Percentiles rank a stretch among this genome's conserved stretches.
These are phyloP conservation scores for Drosophila helvetica DNA, from an alignment of 2,888 invertebrate species.

Conservation along the genomic window DNA sequence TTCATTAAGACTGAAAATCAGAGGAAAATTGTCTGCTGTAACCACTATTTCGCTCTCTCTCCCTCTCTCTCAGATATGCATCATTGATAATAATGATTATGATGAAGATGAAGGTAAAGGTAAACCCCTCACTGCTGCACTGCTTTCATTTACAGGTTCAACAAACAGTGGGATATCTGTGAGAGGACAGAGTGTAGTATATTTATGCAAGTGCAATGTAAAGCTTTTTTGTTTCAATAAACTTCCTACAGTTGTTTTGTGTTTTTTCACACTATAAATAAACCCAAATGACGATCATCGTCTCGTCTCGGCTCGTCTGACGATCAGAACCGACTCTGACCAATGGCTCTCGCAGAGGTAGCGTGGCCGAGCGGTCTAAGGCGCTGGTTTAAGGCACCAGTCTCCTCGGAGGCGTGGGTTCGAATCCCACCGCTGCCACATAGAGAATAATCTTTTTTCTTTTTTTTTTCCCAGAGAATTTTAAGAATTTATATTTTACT, in stretches of 20 bases:
- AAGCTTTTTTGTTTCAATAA: slow-evolving; percentile 20
- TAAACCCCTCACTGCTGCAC: slow-evolving; percentile 5
- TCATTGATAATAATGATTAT: slow-evolving; percentile 43
- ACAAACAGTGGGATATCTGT: slow-evolving; percentile 7
- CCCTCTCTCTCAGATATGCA: slow-evolving; percentile 39
- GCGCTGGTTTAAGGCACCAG: slow-evolving; percentile 83
- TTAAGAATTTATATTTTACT: background rate
- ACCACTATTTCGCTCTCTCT: background rate
- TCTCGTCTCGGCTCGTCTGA: background rate
- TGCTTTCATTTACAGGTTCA: slow-evolving; percentile 29
- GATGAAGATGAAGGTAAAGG: slow-evolving; percentile 20
- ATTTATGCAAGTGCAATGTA: slow-evolving; percentile 13
- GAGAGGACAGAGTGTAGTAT: background rate
- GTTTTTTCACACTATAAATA: slow-evolving; percentile 19
- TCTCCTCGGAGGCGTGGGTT: slow-evolving; percentile 84
- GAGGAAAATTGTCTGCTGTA: slow-evolving; percentile 24
- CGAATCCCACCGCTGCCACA: slow-evolving; percentile 84
- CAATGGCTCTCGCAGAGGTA: slow-evolving; percentile 54
- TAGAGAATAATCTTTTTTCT: slow-evolving; percentile 6
- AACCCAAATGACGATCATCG: background rate
- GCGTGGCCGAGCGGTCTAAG: slow-evolving; percentile 83
- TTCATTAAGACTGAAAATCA: slow-evolving; percentile 44
- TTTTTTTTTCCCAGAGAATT: background rate
- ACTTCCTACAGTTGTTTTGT: slow-evolving; percentile 32
- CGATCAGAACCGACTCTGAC: slow-evolving; percentile 15